These are phyloP conservation scores for Eulacestoma nigropectus DNA, from an alignment of 2,113 vertebrate species.

Conservation along the genomic window DNA sequence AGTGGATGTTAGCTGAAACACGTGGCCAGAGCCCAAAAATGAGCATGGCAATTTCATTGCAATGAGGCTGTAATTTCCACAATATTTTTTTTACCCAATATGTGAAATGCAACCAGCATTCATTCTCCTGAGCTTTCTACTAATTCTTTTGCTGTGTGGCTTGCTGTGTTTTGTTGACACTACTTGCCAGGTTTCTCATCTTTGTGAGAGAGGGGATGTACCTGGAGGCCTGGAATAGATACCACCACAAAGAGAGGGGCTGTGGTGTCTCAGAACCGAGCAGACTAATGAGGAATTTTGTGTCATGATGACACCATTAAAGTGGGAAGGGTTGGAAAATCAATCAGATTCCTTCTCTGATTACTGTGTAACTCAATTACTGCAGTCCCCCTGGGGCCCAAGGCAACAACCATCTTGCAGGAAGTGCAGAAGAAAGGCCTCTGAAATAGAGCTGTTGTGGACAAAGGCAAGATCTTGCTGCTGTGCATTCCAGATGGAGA, in stretches of 20 bases:
- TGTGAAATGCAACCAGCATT: not conserved
- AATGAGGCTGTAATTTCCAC: not conserved
- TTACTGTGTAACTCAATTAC: conserved; percentile 37
- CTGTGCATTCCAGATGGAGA: not conserved
- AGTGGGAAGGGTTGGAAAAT: conserved; percentile 46
- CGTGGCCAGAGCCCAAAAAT: not conserved
- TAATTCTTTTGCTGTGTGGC: not conserved
- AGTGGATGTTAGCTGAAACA: not conserved
- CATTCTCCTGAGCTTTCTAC: not conserved
- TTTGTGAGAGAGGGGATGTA: not conserved
- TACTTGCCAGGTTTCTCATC: not conserved
- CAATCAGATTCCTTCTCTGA: conserved; percentile 31
- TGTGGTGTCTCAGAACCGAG: not conserved
- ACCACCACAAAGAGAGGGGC: not conserved
- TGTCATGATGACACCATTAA: conserved; percentile 34
- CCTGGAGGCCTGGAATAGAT: not conserved
- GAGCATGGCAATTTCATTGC: not conserved
- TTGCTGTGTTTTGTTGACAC: not conserved
- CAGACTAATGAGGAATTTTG: not conserved
- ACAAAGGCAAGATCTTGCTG: not conserved
- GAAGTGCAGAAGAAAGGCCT: not conserved
- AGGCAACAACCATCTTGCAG: not conserved
- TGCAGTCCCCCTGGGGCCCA: not conserved
- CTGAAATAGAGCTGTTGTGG: not conserved
- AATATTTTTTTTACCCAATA: not conserved